Evolutionary conservation across 2,113 vertebrate species (phyloP), one percentile per base, ranked within the genome.

Genomic region (Pseudopodoces humilis): DNA sequence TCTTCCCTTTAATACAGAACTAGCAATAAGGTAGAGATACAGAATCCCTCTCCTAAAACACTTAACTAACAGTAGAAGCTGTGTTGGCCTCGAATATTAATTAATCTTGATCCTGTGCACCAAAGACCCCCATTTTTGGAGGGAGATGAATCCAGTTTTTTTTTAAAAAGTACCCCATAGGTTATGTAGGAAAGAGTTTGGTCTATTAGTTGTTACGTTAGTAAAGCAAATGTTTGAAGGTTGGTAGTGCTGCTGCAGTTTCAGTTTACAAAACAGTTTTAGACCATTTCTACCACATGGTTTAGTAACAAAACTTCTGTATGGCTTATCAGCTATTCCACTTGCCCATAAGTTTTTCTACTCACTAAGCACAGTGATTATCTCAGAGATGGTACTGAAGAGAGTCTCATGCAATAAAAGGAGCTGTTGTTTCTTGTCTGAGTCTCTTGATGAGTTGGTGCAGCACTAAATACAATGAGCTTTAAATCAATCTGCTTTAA

Each of bases 351-450:
- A 93, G 86, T 84, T 94, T 81, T 80, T 83, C 64, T 16, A 6
- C 47, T 72, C 43, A 43, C 30, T 53, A 71, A 75, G 44, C 76
- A 24, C 10, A 62, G 68, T 47, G 83, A 71, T 90, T 79, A 50
- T 90, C 62, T 83, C 47, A 17, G 76, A 90, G 82, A 88, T 83
- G 67, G 43, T 91, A 5, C 6, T 77, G 84, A 83, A 88, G 53
- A 64, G 44, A 78, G 25, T 47, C 55, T 71, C 23, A 35, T 24
- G 56, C 72, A 84, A 24, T 76, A 60, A 82, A 78, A 88, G 22
- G 39, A 95, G 62, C 74, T 96, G 19, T 90, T 90, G 79, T 92
- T 96, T 84, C 94, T 78, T 71, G 8, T 64, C 62, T 52, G 8
- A 55, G 24, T 47, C 64, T 77, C 49, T 80, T 70, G 64, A 74